These are phyloP conservation scores for Drosophila testacea DNA, from an alignment of 2,888 invertebrate genomes.

Conservation along the genomic window DNA sequence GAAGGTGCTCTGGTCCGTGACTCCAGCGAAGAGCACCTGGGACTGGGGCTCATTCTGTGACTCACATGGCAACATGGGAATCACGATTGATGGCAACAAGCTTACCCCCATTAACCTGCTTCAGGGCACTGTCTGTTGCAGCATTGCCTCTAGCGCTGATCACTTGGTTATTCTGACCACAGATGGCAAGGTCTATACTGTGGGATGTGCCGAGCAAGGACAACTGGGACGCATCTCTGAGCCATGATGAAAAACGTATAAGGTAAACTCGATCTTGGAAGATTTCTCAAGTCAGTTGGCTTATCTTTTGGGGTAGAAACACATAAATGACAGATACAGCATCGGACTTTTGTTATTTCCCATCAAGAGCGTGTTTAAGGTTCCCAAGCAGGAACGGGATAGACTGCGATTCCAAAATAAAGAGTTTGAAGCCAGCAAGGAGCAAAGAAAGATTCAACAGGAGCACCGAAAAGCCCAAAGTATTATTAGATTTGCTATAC, in stretches of 20 bases:
- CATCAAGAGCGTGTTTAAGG: too few species aligned
- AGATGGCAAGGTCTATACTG: slow-evolving; percentile 90
- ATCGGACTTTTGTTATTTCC: too few species aligned
- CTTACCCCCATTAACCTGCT: slow-evolving; percentile 89
- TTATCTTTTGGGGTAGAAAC: too few species aligned
- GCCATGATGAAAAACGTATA: slow-evolving; percentile 57
- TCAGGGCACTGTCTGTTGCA: slow-evolving; percentile 88
- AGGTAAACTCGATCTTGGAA: too few species aligned
- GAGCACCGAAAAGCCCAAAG: too few species aligned
- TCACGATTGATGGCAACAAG: slow-evolving; percentile 88
- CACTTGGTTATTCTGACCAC: slow-evolving; percentile 93
- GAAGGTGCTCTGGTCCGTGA: slow-evolving; percentile 96
- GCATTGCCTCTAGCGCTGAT: slow-evolving; percentile 95
- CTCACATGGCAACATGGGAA: slow-evolving; percentile 96
- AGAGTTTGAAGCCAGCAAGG: too few species aligned
- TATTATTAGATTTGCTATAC: too few species aligned
- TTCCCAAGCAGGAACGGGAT: too few species aligned
- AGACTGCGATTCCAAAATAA: too few species aligned
- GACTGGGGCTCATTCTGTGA: slow-evolving; percentile 97
- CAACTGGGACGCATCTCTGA: slow-evolving; percentile 95
- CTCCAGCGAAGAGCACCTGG: slow-evolving; percentile 91
- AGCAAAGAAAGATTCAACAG: too few species aligned
- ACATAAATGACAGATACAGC: too few species aligned
- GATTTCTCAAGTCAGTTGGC: too few species aligned
- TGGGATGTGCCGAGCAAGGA: slow-evolving; percentile 97